Evolutionary conservation across 2,797 vertebrate genomes (phyloP).

Genomic region (Tarsius wallacei): DNA sequence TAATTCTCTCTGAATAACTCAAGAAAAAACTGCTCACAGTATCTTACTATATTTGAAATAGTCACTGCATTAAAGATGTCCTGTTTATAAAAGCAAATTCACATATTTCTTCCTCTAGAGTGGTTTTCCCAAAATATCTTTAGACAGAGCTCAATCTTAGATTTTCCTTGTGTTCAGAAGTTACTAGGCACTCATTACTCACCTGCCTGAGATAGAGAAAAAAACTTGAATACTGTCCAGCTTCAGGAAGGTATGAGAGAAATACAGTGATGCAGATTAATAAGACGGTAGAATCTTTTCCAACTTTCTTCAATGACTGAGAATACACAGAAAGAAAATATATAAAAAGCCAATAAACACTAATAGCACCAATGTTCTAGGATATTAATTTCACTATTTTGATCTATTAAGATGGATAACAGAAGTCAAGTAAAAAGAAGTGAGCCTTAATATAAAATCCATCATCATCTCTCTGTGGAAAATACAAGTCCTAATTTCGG

Average conservation of each 20-base stretch:
- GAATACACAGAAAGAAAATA: conserved; percentile 76
- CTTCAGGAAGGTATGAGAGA: conserved; percentile 97
- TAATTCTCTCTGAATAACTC: conserved; percentile 50
- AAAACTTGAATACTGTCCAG: conserved; percentile 98
- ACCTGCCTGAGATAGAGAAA: conserved; percentile 98
- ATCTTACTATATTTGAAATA: conserved; percentile 12
- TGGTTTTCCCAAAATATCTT: neutral
- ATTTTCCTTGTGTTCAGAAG: conserved; percentile 29
- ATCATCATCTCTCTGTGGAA: conserved; percentile 4
- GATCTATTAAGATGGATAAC: neutral
- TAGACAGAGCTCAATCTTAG: neutral
- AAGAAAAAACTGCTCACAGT: neutral
- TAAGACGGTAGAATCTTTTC: conserved; percentile 95
- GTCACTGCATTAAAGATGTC: neutral
- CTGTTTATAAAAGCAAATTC: neutral
- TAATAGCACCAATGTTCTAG: neutral
- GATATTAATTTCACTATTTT: neutral
- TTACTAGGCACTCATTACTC: conserved; percentile 56
- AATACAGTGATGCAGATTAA: conserved; percentile 97
- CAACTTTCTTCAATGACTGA: conserved; percentile 96
- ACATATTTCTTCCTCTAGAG: neutral
- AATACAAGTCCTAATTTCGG: neutral
- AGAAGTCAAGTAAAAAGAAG: conserved; percentile 38
- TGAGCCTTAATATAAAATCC: conserved; percentile 32
- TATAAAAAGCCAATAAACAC: neutral